phyloP scores from a whole-genome alignment of 2,888 invertebrate genomes.

The Callyntrura guangdongensis region DNA sequence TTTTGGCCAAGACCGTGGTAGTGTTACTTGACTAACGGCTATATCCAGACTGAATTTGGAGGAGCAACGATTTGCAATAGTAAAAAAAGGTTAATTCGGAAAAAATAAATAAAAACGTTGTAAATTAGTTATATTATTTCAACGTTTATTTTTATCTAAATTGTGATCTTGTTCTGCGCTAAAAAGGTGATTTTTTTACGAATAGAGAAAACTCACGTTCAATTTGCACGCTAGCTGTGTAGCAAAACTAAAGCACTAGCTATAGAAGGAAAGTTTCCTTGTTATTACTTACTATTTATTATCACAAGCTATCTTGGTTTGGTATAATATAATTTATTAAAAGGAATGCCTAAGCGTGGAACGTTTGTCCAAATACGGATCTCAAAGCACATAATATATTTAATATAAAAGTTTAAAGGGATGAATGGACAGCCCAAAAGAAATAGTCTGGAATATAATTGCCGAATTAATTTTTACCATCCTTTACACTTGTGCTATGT shows the following conservation, averaged over 20 bases:
- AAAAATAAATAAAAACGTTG: background rate
- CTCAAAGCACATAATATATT: background rate
- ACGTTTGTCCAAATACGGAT: background rate
- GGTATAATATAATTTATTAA: background rate
- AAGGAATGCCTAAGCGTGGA: background rate
- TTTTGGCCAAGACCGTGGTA: conserved; percentile 51
- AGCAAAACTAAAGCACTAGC: background rate
- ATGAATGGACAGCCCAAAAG: too few species aligned
- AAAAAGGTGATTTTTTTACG: conserved; percentile 33
- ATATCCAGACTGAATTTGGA: conserved; percentile 58
- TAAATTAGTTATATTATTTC: background rate
- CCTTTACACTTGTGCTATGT: too few species aligned
- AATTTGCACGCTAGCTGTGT: background rate
- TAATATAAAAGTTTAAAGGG: too few species aligned
- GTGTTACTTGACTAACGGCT: conserved; percentile 57
- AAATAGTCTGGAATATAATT: too few species aligned
- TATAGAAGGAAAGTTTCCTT: too few species aligned
- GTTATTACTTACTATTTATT: too few species aligned
- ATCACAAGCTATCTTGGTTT: too few species aligned
- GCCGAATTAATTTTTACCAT: too few species aligned
- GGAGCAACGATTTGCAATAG: background rate
- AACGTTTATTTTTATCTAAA: conserved; percentile 31
- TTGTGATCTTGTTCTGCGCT: conserved; percentile 62
- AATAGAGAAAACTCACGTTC: conserved; percentile 9
- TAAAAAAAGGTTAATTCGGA: conserved; percentile 21